A percentile compares a stretch with the other conserved stretches of the same genome.
These are phyloP conservation scores for Trachymyrmex cornetzi DNA, from an alignment of 1,140 invertebrate genomes.

Conservation along the genomic window DNA sequence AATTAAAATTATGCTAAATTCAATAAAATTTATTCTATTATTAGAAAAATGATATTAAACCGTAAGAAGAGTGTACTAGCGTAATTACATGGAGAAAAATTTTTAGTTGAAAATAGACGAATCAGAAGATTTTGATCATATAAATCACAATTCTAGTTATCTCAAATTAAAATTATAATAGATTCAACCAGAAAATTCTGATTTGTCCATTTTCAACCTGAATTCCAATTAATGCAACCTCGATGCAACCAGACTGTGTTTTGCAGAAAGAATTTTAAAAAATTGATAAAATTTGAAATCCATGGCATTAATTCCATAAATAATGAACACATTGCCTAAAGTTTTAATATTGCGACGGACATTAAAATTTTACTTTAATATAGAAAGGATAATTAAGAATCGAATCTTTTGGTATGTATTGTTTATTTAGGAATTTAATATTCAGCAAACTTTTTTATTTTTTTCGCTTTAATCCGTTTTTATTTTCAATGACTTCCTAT, in stretches of 20 bases:
- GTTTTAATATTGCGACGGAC: not conserved
- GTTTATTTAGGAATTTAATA: not conserved
- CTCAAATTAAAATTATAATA: too few relatives aligned
- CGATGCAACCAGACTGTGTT: too few relatives aligned
- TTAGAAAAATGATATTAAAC: not conserved
- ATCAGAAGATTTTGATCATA: too few relatives aligned
- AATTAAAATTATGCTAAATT: not conserved
- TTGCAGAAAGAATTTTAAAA: slow-evolving; percentile 6
- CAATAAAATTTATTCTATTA: not conserved
- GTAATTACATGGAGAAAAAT: not conserved
- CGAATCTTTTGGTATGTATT: not conserved
- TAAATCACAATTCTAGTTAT: too few relatives aligned
- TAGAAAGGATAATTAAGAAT: not conserved
- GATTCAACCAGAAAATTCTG: too few relatives aligned
- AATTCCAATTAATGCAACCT: too few relatives aligned
- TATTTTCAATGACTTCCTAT: not conserved
- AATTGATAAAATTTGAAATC: slow-evolving; percentile 1
- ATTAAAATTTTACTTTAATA: not conserved
- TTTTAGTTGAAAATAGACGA: too few relatives aligned
- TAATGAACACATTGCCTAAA: not conserved
- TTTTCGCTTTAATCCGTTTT: not conserved
- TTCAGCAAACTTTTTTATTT: not conserved
- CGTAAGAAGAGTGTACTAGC: not conserved
- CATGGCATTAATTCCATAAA: not conserved
- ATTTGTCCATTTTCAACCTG: too few relatives aligned